Base-by-base conservation (phyloP, 1,140 invertebrate genomes). In the Brachionus manjavacas region DNA sequence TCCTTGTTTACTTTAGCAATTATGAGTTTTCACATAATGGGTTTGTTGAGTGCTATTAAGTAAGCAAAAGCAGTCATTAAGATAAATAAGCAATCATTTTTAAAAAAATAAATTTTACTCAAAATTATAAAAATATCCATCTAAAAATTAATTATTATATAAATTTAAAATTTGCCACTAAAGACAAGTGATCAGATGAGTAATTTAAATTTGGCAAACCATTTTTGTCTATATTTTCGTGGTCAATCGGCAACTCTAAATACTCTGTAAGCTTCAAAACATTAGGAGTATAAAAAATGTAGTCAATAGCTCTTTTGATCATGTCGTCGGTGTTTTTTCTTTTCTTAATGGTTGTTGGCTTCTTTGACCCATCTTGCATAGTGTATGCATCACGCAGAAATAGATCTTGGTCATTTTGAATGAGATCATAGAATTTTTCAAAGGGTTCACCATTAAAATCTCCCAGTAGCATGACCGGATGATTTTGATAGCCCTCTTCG, bases 361-460 rank as follows among this genome's bases (percentile, higher is more conserved):
- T n/a, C 52, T 81, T 81, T 11, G 12, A 23, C 9, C 41, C 35
- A 43, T 23, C n/a, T 39, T 3, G 23, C 9, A 64, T n/a, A 9
- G 79, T 60, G 28, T 81, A 81, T 4, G 64, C 79, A 43, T 81
- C 79, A 28, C 14, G 3, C n/a, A 81, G 23, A 11, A 12, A 3
- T 3, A 81, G n/a, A 14, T 81, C 16, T n/a, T 9, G 31, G 28
- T 64, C 35, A 20, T 60, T 64, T 43, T 16, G 25, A 14, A 81
- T 81, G 4, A 43, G 11, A 20, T 64, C 12, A 68, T 81, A 81
- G 25, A 81, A 81, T 68, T 81, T 68, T 46, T 81, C 79, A 68
- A 81, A 81, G 4, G 79, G 79, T 20, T 81, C 79, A n/a, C 79
- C 79, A 68, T 81, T 81, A 25, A 81, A 81, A 60, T 81, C 79